Evolutionary conservation across 1,140 invertebrate genomes (phyloP).

Genomic region (Aporrectodea caliginosa): DNA sequence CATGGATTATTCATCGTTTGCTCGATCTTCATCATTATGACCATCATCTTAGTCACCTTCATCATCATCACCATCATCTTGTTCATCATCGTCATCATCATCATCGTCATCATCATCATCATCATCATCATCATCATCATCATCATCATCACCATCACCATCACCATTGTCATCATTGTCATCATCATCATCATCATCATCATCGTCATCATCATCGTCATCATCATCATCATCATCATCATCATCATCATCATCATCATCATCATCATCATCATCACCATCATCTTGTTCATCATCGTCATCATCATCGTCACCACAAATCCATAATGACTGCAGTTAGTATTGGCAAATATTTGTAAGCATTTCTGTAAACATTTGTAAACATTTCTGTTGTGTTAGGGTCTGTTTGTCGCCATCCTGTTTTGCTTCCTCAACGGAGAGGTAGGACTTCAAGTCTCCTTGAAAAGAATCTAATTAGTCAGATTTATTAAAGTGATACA

Average conservation of each 20-base stretch:
- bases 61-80: background rate
- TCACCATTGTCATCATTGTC: constrained; percentile 4
- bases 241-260: constrained; percentile 21
- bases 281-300: background rate
- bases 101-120: constrained; percentile 1
- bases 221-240: constrained; percentile 17
- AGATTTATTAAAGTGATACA: too few relatives aligned
- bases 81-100: background rate
- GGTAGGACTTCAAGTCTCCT: too few relatives aligned
- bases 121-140: constrained; percentile 6
- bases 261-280: constrained; percentile 13
- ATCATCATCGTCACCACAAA: background rate
- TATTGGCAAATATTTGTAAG: too few relatives aligned
- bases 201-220: constrained; percentile 16
- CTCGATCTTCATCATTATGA: too few relatives aligned
- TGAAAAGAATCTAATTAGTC: too few relatives aligned
- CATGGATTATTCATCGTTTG: too few relatives aligned
- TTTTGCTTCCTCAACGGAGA: background rate
- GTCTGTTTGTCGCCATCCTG: background rate
- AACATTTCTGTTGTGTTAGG: background rate
- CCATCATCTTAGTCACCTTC: background rate
- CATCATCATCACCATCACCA: background rate
- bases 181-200: constrained; percentile 7
- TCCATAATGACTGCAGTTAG: too few relatives aligned
- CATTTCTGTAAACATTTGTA: too few relatives aligned